Conservation (phyloP, 2,888 invertebrate genomes). For the Sphinx pinastri region DNA sequence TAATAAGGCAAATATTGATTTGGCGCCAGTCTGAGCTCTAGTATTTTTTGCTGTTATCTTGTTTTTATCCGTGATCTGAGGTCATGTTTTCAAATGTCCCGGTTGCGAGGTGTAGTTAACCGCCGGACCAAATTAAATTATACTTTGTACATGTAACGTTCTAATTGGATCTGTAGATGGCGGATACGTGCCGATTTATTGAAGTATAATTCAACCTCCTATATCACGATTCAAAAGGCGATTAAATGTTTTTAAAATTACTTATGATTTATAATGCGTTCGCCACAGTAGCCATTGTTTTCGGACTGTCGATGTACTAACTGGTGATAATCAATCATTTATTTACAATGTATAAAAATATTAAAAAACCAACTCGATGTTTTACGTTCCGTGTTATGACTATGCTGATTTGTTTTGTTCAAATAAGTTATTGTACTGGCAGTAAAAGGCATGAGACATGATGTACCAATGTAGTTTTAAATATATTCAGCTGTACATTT, state of each 20-base stretch:
- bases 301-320: slow-evolving; percentile 22
- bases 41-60: slow-evolving; percentile 25
- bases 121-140: background rate
- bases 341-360: slow-evolving; percentile 31
- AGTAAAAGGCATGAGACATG: slow-evolving; percentile 2
- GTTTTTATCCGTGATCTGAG: slow-evolving; percentile 40
- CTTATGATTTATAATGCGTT: slow-evolving; percentile 15
- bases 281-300: slow-evolving; percentile 31
- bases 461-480: background rate
- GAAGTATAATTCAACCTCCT: background rate
- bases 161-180: background rate
- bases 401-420: slow-evolving; percentile 20
- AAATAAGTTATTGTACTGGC: slow-evolving; percentile 15
- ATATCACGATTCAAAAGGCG: background rate
- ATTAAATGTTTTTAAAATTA: slow-evolving; percentile 1
- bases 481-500: too few relatives aligned
- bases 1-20: slow-evolving; percentile 48
- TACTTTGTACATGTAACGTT: background rate
- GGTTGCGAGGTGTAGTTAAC: background rate
- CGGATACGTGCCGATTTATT: slow-evolving; percentile 2
- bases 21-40: slow-evolving; percentile 46
- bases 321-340: slow-evolving; percentile 27
- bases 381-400: slow-evolving; percentile 14
- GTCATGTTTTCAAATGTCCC: slow-evolving; percentile 32
- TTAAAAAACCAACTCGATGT: slow-evolving; percentile 21